phyloP scores from a whole-genome alignment of 2,888 invertebrate species.

The Hypselothyrea guttata region DNA sequence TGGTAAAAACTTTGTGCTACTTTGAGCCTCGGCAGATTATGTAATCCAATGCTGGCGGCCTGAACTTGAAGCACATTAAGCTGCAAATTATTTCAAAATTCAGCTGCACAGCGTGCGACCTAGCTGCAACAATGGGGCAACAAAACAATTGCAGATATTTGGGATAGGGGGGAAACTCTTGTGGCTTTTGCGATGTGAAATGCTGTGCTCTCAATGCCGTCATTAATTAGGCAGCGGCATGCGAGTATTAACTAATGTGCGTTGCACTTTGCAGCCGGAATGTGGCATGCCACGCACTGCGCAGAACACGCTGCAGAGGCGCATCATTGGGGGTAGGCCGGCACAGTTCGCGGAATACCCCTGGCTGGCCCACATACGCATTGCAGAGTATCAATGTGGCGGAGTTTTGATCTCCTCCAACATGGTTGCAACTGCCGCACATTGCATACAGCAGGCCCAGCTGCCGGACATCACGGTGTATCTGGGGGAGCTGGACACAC shows the following conservation, averaged over 20 bases:
- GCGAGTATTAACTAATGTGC: conserved; percentile 24
- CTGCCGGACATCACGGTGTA: conserved; percentile 89
- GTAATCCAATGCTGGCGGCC: no score
- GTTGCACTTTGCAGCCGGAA: conserved; percentile 82
- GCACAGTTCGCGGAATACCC: conserved; percentile 90
- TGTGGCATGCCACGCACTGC: conserved; percentile 87
- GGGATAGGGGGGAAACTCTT: no score
- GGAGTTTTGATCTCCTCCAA: conserved; percentile 90
- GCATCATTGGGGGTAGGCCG: conserved; percentile 91
- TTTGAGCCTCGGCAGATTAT: no score
- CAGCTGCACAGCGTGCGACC: conserved; percentile 21
- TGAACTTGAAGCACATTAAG: neutral
- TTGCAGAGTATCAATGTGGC: conserved; percentile 91
- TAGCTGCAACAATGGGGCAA: no score
- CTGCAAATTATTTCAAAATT: conserved; percentile 3
- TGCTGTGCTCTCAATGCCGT: conserved; percentile 23
- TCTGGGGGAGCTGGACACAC: conserved; percentile 91
- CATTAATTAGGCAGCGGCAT: conserved; percentile 29
- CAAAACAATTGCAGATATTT: neutral
- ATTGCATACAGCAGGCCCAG: conserved; percentile 90
- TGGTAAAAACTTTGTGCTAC: no score
- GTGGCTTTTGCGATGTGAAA: conserved; percentile 6
- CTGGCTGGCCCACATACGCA: conserved; percentile 93
- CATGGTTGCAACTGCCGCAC: conserved; percentile 90
- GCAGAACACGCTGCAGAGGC: conserved; percentile 85